A percentile compares a stretch with the other conserved stretches of the same genome.
Conservation (phyloP, 1,140 invertebrate species). For the Sinella curviseta region DNA sequence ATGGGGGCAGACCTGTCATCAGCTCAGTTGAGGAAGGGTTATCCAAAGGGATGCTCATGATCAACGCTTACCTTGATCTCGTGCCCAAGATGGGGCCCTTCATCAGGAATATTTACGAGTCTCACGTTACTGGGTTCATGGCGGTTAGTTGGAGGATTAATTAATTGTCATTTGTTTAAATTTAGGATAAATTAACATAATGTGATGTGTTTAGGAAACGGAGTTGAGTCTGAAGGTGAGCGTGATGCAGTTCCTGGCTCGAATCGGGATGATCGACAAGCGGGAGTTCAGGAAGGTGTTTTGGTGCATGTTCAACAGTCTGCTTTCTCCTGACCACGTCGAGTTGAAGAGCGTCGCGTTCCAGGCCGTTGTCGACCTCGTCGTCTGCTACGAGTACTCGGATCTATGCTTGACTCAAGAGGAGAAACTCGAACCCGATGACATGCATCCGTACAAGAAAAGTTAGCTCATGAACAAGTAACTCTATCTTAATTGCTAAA, state of each 20-base stretch:
- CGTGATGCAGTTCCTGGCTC: not conserved
- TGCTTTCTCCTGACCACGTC: not conserved
- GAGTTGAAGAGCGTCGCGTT: slow-evolving; percentile 11
- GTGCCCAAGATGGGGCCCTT: not conserved
- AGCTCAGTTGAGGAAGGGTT: not conserved
- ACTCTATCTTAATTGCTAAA: no score
- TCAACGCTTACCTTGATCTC: slow-evolving; percentile 4
- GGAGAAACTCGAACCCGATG: not conserved
- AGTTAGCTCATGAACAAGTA: no score
- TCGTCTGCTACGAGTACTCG: not conserved
- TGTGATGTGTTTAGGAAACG: not conserved
- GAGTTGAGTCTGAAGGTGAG: not conserved
- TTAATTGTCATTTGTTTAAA: not conserved
- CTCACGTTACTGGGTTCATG: slow-evolving; percentile 2
- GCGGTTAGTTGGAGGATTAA: no score
- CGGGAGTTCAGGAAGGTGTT: not conserved
- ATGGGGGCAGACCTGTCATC: no score
- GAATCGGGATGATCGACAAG: not conserved
- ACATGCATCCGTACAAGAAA: not conserved
- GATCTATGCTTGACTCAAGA: slow-evolving; percentile 3
- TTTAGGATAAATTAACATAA: no score
- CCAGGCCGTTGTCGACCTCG: slow-evolving; percentile 28
- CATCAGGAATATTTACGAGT: slow-evolving; percentile 22
- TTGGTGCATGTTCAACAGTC: not conserved
- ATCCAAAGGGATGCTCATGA: slow-evolving; percentile 24